Conservation (phyloP, 2,113 vertebrate genomes). For the Scalopus aquaticus region DNA sequence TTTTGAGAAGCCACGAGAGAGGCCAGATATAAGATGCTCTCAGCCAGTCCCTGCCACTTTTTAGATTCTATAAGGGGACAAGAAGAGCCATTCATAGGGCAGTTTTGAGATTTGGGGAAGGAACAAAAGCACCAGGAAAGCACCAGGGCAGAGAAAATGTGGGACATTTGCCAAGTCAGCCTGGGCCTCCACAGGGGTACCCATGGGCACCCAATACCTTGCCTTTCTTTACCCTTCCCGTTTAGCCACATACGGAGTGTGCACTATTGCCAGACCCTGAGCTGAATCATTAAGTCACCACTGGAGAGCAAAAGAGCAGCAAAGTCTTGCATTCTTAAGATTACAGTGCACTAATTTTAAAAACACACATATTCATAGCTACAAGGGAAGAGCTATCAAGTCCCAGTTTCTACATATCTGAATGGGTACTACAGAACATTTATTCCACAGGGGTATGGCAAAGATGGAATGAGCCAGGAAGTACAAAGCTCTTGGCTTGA, state of each 20-base stretch:
- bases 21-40: neutral
- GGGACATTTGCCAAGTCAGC: neutral
- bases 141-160: neutral
- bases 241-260: neutral
- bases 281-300: neutral
- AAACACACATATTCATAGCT: neutral
- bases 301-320: neutral
- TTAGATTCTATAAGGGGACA: neutral
- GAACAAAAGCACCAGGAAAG: neutral
- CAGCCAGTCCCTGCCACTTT: neutral
- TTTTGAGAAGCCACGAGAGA: conserved; percentile 3
- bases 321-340: neutral
- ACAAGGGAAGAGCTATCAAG: neutral
- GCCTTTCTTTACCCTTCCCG: neutral
- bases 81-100: neutral
- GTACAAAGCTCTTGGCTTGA: neutral
- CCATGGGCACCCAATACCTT: neutral
- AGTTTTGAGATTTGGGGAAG: neutral
- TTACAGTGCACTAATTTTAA: neutral
- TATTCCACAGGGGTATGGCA: neutral
- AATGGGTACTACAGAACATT: neutral
- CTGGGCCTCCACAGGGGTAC: neutral
- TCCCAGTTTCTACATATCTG: neutral
- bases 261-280: neutral
- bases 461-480: neutral